A percentile compares a stretch with the other conserved stretches of the same genome.
Conservation (phyloP, 2,113 vertebrate genomes). For the Trogon melanurus region DNA sequence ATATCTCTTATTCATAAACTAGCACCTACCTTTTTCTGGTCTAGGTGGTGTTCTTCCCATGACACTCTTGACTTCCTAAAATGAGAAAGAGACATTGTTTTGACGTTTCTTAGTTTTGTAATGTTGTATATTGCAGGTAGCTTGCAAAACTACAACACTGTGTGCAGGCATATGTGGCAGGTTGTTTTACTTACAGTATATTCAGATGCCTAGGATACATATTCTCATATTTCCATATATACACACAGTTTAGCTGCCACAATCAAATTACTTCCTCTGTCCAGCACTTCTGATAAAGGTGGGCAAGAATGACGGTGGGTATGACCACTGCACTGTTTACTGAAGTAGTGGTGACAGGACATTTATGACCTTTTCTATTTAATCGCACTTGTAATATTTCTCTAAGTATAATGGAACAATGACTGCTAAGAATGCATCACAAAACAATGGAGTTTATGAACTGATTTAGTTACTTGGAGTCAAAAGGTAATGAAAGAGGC, state of each 20-base stretch:
- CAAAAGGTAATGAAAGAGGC: background rate
- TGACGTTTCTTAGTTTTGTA: background rate
- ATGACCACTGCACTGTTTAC: background rate
- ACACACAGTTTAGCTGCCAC: background rate
- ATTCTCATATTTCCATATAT: background rate
- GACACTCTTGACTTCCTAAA: conserved; percentile 78
- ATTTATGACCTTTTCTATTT: background rate
- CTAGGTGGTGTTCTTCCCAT: conserved; percentile 54
- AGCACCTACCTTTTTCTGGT: conserved; percentile 74
- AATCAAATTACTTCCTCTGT: background rate
- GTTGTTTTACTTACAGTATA: background rate
- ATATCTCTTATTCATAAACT: background rate
- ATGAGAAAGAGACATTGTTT: conserved; percentile 31
- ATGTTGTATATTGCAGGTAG: background rate
- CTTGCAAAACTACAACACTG: background rate
- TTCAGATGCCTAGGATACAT: background rate
- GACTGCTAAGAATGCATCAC: background rate
- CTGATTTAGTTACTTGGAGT: background rate
- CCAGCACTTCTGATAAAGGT: background rate
- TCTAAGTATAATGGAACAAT: background rate
- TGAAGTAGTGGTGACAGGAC: background rate
- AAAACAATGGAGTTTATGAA: background rate
- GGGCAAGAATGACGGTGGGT: background rate
- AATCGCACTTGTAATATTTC: background rate
- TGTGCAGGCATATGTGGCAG: no score